Base-by-base conservation (phyloP, 2,113 vertebrate species). In the Paraplagusia blochii region DNA sequence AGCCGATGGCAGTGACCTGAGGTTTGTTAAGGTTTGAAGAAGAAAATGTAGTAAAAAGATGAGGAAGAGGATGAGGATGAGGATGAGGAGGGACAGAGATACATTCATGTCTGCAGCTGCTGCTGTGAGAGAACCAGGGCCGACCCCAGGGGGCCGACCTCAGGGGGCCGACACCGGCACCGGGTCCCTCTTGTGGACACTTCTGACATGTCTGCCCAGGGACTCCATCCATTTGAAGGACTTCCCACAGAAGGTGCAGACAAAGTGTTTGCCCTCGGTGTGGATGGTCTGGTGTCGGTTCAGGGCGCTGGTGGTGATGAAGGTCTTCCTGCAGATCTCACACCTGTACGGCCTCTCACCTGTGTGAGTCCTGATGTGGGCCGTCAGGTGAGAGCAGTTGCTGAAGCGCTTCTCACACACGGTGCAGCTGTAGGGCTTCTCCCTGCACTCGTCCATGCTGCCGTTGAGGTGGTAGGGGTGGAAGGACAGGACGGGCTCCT, bases 211-310 rank as follows among this genome's bases (percentile, higher is more conserved):
- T 29, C 83, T 71, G 39, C 78, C 78, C 0, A 88, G 83, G 51
- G 83, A 82, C 69, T 87, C 83, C 80, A 87, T 87, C 85, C 83
- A 88, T 15, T 88, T 87, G 29, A 87, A 85, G 40, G 81, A 84
- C 48, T 88, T 87, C 0, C 75, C 81, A 63, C 83, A 85, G 7
- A 61, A 79, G 12, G 49, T 79, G 5, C 86, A 88, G 7, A 84
- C 39, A 29, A 75, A 87, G n/a, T 69, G 85, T 43, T 88, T 88
- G 3, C 84, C 86, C 22, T 88, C 84, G 0, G 79, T 81, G 76
- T 88, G 85, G 29, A 84, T 87, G 0, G 85, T 88, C 74, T 85
- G 80, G 69, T 88, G 86, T 62, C 83, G 72, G 70, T 88, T 88
- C 17, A 85, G 80, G 0, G 83, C 85, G 9, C 85, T 85, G 0